Evolutionary conservation across 2,113 vertebrate genomes (phyloP).

Genomic region (Clarias magur): DNA sequence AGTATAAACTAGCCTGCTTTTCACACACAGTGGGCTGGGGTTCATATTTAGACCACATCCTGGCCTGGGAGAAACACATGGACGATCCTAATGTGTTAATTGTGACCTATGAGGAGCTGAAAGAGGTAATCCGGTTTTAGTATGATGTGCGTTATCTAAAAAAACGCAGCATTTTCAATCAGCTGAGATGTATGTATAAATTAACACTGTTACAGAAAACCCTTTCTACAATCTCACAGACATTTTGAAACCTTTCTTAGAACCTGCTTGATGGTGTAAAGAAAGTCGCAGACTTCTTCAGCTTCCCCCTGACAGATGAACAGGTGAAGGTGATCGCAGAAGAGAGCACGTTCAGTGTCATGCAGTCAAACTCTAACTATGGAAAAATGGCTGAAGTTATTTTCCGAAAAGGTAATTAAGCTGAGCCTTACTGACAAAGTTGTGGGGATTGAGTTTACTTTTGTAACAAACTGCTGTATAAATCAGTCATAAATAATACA

Average conservation of each 20-base stretch:
- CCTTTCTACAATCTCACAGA: not conserved
- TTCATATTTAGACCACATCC: constrained; percentile 58
- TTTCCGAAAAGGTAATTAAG: constrained; percentile 52
- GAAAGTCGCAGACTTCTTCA: constrained; percentile 49
- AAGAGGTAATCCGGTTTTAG: constrained; percentile 41
- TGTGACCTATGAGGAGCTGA: constrained; percentile 55
- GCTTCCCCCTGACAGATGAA: constrained; percentile 48
- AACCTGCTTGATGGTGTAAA: constrained; percentile 44
- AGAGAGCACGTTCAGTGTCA: constrained; percentile 55
- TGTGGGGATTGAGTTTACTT: not conserved
- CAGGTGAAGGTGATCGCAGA: constrained; percentile 45
- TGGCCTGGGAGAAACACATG: constrained; percentile 53
- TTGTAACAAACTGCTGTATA: not conserved
- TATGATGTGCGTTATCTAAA: too few species aligned
- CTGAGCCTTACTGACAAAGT: not conserved
- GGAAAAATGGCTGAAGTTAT: constrained; percentile 23
- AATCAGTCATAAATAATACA: not conserved
- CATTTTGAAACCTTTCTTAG: constrained; percentile 3
- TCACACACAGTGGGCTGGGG: constrained; percentile 53
- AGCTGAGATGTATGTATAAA: not conserved
- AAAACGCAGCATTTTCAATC: not conserved
- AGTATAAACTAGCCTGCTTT: not conserved
- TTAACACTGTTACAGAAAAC: not conserved
- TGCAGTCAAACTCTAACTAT: constrained; percentile 51
- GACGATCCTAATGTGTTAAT: constrained; percentile 53